Evolutionary conservation across 1,140 invertebrate species (phyloP), one percentile per base, ranked within the genome.

Genomic region (Temnothorax nylanderi): DNA sequence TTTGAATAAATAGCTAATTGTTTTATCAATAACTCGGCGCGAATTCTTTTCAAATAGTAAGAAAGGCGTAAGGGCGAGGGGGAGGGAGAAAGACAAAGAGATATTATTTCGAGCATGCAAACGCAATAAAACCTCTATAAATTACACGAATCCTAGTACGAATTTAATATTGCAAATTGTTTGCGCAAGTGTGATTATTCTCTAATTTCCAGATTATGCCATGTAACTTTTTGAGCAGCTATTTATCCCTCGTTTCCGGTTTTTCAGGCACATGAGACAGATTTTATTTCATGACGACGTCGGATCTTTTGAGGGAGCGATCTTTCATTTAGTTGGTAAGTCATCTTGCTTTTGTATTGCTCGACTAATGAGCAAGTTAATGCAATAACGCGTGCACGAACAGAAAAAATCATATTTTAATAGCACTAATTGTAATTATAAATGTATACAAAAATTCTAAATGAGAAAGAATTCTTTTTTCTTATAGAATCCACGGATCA

Each of bases 201-300:
- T 47, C 5, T 69, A 49, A 16, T 69, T 4, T 64, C 11, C 16
- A 65, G 34, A 41, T 58, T 58, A 34, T 18, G 0, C 3, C 16
- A n/a, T 44, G 26, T 44, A n/a, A 65, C 4, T 21, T 34, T 65
- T 26, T 64, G 6, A 49, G 11, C 21, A 81, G 13, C n/a, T n/a
- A 71, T 60, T 58, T 86, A 26, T 34, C 5, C 41, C 3, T 8
- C 10, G 11, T 69, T 65, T 51, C 7, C 7, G 2, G 34, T 67
- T 4, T 81, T 84, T 65, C 62, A 89, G 88, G 34, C 47, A 18
- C 72, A 87, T 10, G n/a, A 34, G 26, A 87, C 10, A 13, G 37
- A 10, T 6, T 41, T 87, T 60, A 62, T 91, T 93, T 89, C 89
- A 94, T 94, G 93, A 94, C 91, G 89, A 90, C 85, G 75, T 88